These are phyloP conservation scores for Desoria tigrina DNA, from an alignment of 2,888 invertebrate genomes.

Conservation along the genomic window DNA sequence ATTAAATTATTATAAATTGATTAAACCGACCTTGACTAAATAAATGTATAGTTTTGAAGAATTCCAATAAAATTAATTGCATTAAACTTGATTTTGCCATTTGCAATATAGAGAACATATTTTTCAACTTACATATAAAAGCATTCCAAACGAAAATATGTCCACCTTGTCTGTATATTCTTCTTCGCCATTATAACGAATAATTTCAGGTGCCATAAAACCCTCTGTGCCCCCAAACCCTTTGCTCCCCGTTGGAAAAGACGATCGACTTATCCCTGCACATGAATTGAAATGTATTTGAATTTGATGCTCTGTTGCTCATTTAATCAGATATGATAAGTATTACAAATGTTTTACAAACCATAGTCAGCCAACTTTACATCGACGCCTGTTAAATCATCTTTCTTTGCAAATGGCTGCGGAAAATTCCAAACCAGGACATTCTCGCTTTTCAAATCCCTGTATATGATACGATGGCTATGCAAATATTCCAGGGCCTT, in stretches of 20 bases:
- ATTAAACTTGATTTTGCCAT: too few species aligned
- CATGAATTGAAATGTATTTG: constrained; percentile 13
- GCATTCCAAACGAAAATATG: constrained; percentile 98
- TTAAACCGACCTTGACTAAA: too few species aligned
- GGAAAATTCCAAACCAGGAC: constrained; percentile 98
- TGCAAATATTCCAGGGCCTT: constrained; percentile 95
- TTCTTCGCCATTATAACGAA: constrained; percentile 91
- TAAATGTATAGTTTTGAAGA: too few species aligned
- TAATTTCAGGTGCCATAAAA: constrained; percentile 84
- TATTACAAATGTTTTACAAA: too few species aligned
- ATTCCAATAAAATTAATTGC: too few species aligned
- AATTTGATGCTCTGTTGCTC: constrained; percentile 1
- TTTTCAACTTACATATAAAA: too few species aligned
- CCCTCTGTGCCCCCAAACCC: constrained; percentile 99
- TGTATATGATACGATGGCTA: constrained; percentile 86
- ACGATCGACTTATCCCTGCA: constrained; percentile 80
- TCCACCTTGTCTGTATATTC: constrained; percentile 99
- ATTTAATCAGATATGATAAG: background rate
- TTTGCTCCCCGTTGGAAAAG: constrained; percentile 86
- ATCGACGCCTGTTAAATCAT: constrained; percentile 62
- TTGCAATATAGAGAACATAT: too few species aligned
- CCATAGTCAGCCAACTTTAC: constrained; percentile 97
- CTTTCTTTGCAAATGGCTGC: constrained; percentile 61
- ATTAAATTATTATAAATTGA: too few species aligned
- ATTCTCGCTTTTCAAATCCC: constrained; percentile 93